Evolutionary conservation across 2,888 invertebrate genomes (phyloP).

Genomic region (Drosophila multiciliata): DNA sequence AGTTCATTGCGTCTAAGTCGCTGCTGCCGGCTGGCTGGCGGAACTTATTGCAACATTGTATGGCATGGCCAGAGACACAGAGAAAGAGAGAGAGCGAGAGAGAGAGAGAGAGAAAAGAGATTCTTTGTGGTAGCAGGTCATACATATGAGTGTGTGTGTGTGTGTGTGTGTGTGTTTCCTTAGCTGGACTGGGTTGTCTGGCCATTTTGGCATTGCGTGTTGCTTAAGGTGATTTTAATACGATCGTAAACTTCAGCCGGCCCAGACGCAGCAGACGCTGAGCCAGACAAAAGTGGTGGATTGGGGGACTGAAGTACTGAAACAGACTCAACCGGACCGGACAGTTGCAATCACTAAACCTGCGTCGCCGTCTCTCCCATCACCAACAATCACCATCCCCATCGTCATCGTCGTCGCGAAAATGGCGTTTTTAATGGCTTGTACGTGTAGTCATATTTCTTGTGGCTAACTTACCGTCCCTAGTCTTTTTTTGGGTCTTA

Average conservation of each 20-base stretch:
- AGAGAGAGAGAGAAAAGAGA: conserved; percentile 8
- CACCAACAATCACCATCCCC: conserved; percentile 17
- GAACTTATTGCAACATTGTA: conserved; percentile 77
- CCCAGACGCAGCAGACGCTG: conserved; percentile 65
- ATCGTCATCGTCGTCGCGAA: conserved; percentile 39
- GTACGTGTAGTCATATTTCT: conserved; percentile 80
- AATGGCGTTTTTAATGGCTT: conserved; percentile 78
- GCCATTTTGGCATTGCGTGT: conserved; percentile 76
- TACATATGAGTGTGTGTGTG: conserved; percentile 17
- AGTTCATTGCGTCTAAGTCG: conserved; percentile 29
- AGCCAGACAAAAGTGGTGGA: conserved; percentile 66
- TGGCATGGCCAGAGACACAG: conserved; percentile 34
- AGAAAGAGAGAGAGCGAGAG: background rate
- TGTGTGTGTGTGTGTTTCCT: conserved; percentile 21
- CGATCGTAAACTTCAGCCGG: conserved; percentile 75
- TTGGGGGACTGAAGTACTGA: conserved; percentile 3
- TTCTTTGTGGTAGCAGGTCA: conserved; percentile 62
- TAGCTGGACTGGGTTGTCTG: conserved; percentile 45
- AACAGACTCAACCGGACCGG: conserved; percentile 34
- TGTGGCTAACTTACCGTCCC: conserved; percentile 51
- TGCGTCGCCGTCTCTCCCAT: conserved; percentile 30
- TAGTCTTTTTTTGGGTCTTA: conserved; percentile 42
- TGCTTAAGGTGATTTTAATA: conserved; percentile 81
- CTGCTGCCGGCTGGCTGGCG: conserved; percentile 48
- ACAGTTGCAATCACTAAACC: conserved; percentile 68